Conservation (phyloP, 2,797 vertebrate genomes). For the Okamejei kenojei region DNA sequence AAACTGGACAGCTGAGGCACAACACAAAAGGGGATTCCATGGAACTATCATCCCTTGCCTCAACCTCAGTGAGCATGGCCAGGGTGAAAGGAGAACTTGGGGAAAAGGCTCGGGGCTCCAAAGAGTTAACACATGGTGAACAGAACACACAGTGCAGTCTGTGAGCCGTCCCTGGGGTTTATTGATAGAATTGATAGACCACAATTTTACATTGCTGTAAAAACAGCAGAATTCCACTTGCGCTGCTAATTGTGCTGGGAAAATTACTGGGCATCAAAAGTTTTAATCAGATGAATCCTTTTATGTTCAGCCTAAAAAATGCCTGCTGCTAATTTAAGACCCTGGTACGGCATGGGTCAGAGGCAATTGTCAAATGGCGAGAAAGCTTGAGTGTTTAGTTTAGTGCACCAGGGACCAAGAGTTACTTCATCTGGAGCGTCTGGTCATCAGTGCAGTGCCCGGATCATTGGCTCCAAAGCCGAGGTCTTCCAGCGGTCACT, state of each 20-base stretch:
- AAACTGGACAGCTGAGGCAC: conserved; percentile 42
- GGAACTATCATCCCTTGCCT: conserved; percentile 42
- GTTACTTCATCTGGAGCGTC: conserved; percentile 48
- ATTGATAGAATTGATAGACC: conserved; percentile 37
- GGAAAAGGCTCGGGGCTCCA: neutral
- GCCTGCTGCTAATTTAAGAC: conserved; percentile 46
- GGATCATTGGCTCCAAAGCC: conserved; percentile 49
- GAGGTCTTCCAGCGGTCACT: conserved; percentile 53
- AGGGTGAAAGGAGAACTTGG: neutral
- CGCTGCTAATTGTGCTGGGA: conserved; percentile 52
- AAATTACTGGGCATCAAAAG: conserved; percentile 51
- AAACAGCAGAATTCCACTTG: conserved; percentile 44
- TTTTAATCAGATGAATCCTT: conserved; percentile 47
- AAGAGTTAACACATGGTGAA: conserved; percentile 24
- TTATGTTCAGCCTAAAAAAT: conserved; percentile 43
- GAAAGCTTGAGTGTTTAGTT: conserved; percentile 42
- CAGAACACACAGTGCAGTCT: conserved; percentile 6
- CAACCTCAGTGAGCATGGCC: conserved; percentile 12
- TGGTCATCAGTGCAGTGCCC: conserved; percentile 45
- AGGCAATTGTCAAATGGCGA: conserved; percentile 48
- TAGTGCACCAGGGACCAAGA: conserved; percentile 48
- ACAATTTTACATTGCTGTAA: conserved; percentile 32
- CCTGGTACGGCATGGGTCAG: conserved; percentile 49
- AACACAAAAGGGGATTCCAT: conserved; percentile 43
- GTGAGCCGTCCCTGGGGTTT: conserved; percentile 7